These are phyloP conservation scores for Aleiodes alternator DNA, from an alignment of 2,888 invertebrate genomes.

Conservation along the genomic window DNA sequence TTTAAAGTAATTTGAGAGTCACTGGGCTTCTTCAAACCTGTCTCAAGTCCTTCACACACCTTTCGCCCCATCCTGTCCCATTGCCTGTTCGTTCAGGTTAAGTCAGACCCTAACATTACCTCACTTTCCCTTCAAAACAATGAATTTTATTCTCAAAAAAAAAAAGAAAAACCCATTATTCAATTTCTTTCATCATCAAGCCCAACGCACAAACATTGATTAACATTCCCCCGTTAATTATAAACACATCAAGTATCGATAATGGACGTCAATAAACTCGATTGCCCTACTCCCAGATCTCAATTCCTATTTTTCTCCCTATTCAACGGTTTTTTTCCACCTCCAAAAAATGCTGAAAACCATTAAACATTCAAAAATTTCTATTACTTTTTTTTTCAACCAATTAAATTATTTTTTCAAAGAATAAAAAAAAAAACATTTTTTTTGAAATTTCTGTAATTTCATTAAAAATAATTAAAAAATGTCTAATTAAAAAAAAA, in stretches of 20 bases:
- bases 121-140: not conserved
- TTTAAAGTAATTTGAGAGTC: not conserved
- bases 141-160: not conserved
- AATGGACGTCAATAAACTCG: conserved; percentile 11
- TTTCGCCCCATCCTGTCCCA: conserved; percentile 48
- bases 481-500: too few relatives aligned
- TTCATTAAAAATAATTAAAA: too few relatives aligned
- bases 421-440: not conserved
- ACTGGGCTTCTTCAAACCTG: not conserved
- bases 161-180: not conserved
- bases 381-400: too few relatives aligned
- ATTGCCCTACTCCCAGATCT: conserved; percentile 1
- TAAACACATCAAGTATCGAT: not conserved
- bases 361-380: too few relatives aligned
- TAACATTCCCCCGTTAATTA: not conserved
- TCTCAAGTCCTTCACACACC: not conserved
- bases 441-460: too few relatives aligned
- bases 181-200: not conserved
- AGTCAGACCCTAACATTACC: conserved; percentile 37
- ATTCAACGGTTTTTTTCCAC: conserved; percentile 4
- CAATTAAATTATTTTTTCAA: too few relatives aligned
- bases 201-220: not conserved
- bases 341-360: not conserved
- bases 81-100: conserved; percentile 52
- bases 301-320: not conserved